phyloP scores from a whole-genome alignment of 2,797 vertebrate genomes.

The Enteromius mattozi region DNA sequence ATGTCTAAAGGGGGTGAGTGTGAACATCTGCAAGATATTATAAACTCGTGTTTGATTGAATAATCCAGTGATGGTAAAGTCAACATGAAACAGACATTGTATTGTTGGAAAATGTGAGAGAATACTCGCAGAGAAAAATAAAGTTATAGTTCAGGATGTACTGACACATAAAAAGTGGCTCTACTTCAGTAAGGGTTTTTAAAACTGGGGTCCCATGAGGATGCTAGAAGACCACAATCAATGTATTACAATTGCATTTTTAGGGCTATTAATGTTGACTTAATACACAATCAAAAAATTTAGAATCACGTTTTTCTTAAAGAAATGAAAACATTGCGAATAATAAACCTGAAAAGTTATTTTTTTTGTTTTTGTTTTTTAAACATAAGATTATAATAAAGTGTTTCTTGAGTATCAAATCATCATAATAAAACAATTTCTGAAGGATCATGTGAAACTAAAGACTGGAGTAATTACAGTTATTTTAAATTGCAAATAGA shows the following conservation, averaged over 20 bases:
- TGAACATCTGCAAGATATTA: conserved; percentile 5
- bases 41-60: background rate
- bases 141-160: background rate
- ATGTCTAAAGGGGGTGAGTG: background rate
- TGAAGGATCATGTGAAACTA: too few species aligned
- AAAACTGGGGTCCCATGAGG: background rate
- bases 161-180: background rate
- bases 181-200: background rate
- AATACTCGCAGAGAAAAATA: background rate
- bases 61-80: background rate
- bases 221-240: background rate
- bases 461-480: too few species aligned
- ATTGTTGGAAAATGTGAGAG: too few species aligned
- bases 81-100: background rate
- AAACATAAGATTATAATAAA: too few species aligned
- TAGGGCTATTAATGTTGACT: background rate
- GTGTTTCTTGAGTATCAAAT: too few species aligned
- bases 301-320: background rate
- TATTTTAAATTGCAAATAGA: background rate
- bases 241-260: background rate
- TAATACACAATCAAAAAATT: background rate
- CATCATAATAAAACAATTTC: too few species aligned
- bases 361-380: too few species aligned
- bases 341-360: too few species aligned
- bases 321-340: background rate